These are phyloP conservation scores for Urosaurus nigricauda DNA, from an alignment of 2,797 vertebrate species.

Conservation along the genomic window DNA sequence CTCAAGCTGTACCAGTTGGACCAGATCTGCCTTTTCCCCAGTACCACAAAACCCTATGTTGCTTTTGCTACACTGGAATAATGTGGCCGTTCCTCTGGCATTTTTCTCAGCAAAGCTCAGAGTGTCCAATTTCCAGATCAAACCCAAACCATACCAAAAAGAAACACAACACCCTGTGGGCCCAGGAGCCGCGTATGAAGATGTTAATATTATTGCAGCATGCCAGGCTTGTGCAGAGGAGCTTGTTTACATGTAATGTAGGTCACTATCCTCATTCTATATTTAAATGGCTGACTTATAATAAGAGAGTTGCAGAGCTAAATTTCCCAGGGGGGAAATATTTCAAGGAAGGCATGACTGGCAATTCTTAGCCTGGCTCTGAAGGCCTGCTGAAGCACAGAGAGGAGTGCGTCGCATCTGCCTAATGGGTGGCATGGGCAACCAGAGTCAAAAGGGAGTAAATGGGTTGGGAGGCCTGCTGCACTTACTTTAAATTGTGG, in stretches of 20 bases:
- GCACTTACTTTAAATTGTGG: neutral
- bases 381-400: neutral
- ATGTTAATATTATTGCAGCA: neutral
- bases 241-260: slow-evolving; percentile 33
- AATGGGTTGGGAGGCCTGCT: neutral
- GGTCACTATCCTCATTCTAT: slow-evolving; percentile 43
- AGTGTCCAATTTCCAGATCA: neutral
- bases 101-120: neutral
- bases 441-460: neutral
- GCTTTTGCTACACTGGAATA: neutral
- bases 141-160: neutral
- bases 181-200: neutral
- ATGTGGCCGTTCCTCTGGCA: neutral
- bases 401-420: neutral
- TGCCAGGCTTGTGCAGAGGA: neutral
- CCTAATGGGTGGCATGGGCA: neutral
- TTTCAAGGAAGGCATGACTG: slow-evolving; percentile 36
- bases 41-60: no score
- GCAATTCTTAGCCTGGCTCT: neutral
- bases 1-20: no score
- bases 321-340: slow-evolving; percentile 22
- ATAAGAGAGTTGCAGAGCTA: slow-evolving; percentile 19
- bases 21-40: no score
- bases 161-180: neutral
- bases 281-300: slow-evolving; percentile 56